These are phyloP conservation scores for Heterodera carotae DNA, from an alignment of 1,140 invertebrate species.

Conservation along the genomic window DNA sequence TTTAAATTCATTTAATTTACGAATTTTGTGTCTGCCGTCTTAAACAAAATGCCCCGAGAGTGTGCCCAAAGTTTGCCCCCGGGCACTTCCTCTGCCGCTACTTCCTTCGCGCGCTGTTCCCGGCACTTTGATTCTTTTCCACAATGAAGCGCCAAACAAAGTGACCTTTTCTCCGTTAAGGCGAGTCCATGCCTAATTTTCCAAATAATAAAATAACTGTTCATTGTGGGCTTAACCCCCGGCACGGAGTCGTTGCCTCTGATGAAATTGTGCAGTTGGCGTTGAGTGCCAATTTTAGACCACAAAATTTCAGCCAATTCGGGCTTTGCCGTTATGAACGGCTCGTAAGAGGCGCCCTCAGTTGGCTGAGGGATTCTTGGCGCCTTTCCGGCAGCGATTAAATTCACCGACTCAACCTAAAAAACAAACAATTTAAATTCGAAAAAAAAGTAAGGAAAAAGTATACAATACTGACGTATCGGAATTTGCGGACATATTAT, in stretches of 20 bases:
- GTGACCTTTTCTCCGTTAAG: conserved; percentile 73
- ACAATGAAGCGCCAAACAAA: conserved; percentile 79
- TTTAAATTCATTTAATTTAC: background rate
- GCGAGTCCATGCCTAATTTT: conserved; percentile 73
- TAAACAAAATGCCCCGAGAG: conserved; percentile 74
- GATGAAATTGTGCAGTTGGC: conserved; percentile 86
- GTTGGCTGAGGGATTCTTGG: conserved; percentile 78
- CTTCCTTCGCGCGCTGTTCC: conserved; percentile 71
- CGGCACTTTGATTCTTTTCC: conserved; percentile 71
- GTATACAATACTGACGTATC: no score
- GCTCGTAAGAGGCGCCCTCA: conserved; percentile 87
- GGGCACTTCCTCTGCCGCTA: conserved; percentile 43
- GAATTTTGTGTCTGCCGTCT: conserved; percentile 74
- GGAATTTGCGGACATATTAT: no score
- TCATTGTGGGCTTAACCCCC: conserved; percentile 67
- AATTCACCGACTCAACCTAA: conserved; percentile 80
- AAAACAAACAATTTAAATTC: conserved; percentile 24
- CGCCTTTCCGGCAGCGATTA: conserved; percentile 81
- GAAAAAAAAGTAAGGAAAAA: no score
- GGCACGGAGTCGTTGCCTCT: conserved; percentile 87
- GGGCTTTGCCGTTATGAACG: conserved; percentile 67
- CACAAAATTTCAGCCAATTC: conserved; percentile 74
- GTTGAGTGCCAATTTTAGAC: conserved; percentile 68
- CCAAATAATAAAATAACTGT: background rate
- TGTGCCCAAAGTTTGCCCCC: conserved; percentile 45